Evolutionary conservation across 37 sponge, comb jelly and placozoan genomes (phyloP), one percentile per base, ranked within the genome.

Genomic region (Theonella swinhoei): DNA sequence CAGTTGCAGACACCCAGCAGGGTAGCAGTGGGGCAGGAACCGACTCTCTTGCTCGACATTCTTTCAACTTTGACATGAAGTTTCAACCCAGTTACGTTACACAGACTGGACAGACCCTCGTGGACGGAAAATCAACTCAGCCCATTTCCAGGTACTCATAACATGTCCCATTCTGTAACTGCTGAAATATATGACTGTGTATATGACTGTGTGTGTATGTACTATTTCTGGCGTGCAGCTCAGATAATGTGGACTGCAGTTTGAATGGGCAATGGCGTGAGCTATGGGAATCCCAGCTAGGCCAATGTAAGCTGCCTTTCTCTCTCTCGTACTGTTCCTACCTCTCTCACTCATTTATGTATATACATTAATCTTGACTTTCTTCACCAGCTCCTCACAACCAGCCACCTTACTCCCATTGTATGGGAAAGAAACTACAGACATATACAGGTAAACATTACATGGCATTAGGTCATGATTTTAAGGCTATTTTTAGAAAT

Each of bases 11-110:
- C 8, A 37, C 39, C 8, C 38, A 33, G 5, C 30, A 30, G 8
- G 68, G 68, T 8, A n/a, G n/a, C n/a, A 5, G 30, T 9, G 39
- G 38, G 74, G n/a, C 39, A 37, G 31, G 14, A 14, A 14, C 11
- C n/a, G 22, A 70, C 3, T 35, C 47, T 42, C 62, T 83, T 23
- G 60, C 28, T 17, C 74, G 79, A 8, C 23, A 78, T 14, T 67
- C 71, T 20, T 72, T 69, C 33, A 77, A 35, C 32, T 87, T 87
- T 64, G 87, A 87, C n/a, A 79, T 79, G 9, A 87, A 79, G 74
- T 87, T 87, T 63, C 63, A 66, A 33, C 31, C 39, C 19, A 26
- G 64, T 82, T 4, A 34, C 23, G 30, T 40, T 59, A 1, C 74
- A 70, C 39, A 26, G 64, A n/a, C n/a, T n/a, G n/a, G n/a, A n/a